Evolutionary conservation across 2,797 vertebrate species (phyloP).

Genomic region (Sternotherus odoratus): DNA sequence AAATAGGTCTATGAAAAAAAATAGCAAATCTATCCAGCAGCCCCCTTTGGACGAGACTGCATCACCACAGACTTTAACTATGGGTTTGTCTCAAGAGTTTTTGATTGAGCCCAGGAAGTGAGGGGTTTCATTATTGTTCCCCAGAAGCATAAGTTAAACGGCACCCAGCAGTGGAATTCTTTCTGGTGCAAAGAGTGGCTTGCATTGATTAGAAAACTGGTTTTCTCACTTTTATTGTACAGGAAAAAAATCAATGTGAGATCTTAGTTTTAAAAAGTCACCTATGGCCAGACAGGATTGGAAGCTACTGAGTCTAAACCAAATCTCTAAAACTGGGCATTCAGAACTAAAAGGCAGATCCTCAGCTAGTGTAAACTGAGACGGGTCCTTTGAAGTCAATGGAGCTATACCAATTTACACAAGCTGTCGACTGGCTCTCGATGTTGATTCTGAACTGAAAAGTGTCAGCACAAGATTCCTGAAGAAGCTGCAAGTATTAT

Average conservation of each 20-base stretch:
- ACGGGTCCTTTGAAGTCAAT: neutral
- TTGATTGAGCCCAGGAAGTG: neutral
- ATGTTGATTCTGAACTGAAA: neutral
- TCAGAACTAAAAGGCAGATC: neutral
- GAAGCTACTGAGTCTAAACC: neutral
- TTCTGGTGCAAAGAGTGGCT: neutral
- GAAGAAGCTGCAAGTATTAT: neutral
- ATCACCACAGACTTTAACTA: neutral
- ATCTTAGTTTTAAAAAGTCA: neutral
- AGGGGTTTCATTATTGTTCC: neutral
- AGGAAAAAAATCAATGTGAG: rapidly evolving
- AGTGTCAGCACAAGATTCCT: neutral
- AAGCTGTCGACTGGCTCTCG: rapidly evolving
- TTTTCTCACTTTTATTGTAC: neutral
- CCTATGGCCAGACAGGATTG: rapidly evolving
- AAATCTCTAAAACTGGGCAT: neutral
- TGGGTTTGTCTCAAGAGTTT: neutral
- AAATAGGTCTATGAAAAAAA: neutral
- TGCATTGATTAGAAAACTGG: neutral
- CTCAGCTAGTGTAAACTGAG: neutral
- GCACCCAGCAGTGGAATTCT: rapidly evolving
- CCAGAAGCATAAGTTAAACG: neutral
- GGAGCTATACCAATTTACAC: neutral
- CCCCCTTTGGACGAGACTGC: neutral
- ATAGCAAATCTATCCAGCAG: neutral